Conservation (phyloP, 2,797 vertebrate genomes). For the Eulemur mongoz region DNA sequence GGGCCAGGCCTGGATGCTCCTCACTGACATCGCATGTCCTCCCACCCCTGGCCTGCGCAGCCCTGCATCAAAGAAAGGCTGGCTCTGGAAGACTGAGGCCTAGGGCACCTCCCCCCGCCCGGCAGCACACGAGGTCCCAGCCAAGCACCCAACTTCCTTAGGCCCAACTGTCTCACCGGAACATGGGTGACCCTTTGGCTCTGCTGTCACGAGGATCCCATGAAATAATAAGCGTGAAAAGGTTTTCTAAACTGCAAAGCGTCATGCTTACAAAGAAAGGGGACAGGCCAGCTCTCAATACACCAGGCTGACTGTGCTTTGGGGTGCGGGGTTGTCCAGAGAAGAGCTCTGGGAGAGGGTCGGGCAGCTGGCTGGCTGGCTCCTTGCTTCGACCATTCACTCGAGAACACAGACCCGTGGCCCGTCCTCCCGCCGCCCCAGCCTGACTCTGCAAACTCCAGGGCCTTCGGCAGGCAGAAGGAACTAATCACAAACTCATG, state of each 20-base stretch:
- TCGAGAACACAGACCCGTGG: background rate
- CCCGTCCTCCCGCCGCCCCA: background rate
- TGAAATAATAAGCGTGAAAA: background rate
- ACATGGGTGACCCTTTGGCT: background rate
- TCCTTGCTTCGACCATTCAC: background rate
- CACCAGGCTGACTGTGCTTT: accelerated
- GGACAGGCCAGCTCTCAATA: background rate
- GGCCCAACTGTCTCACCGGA: background rate
- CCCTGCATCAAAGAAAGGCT: background rate
- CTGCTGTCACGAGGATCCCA: background rate
- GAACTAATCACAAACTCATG: background rate
- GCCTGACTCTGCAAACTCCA: background rate
- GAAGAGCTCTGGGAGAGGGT: background rate
- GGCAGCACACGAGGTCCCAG: background rate
- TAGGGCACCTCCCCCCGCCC: accelerated
- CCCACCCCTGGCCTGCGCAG: background rate
- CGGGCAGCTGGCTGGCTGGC: background rate
- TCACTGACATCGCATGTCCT: background rate
- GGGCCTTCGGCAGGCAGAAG: background rate
- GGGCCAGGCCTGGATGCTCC: background rate
- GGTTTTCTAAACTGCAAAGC: background rate
- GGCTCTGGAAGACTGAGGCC: background rate
- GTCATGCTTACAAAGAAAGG: background rate
- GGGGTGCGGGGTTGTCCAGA: accelerated
- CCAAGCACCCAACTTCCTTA: background rate